Conservation (phyloP, 1,140 invertebrate genomes). For the Drosophila murphyi region DNA sequence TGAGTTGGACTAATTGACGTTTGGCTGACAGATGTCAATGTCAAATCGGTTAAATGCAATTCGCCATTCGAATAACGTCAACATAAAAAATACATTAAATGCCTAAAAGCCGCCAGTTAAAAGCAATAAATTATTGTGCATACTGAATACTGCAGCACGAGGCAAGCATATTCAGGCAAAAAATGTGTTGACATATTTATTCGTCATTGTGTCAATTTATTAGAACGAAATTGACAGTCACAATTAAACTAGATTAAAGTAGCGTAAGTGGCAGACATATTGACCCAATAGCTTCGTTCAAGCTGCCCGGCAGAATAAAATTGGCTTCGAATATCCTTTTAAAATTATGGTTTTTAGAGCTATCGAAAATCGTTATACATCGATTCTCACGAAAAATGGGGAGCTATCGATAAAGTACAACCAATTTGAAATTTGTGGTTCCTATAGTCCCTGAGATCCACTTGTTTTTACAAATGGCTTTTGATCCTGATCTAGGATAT, state of each 20-base stretch:
- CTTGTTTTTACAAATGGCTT: too few species aligned
- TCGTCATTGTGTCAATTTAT: slow-evolving; percentile 40
- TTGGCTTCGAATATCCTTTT: too few species aligned
- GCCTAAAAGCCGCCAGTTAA: slow-evolving; percentile 21
- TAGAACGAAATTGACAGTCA: background rate
- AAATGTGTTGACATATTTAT: background rate
- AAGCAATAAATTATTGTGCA: slow-evolving; percentile 15
- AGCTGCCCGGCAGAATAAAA: too few species aligned
- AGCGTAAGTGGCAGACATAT: too few species aligned
- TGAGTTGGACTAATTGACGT: slow-evolving; percentile 65
- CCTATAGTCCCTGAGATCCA: too few species aligned
- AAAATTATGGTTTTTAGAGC: too few species aligned
- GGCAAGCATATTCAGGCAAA: slow-evolving; percentile 5
- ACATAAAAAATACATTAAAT: slow-evolving; percentile 46
- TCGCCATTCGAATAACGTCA: slow-evolving; percentile 56
- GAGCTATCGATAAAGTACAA: too few species aligned
- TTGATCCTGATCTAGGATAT: too few species aligned
- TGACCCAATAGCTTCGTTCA: too few species aligned
- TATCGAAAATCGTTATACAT: too few species aligned
- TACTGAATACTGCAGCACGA: slow-evolving; percentile 2
- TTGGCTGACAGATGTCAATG: slow-evolving; percentile 61
- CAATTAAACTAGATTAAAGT: background rate
- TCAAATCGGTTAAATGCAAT: slow-evolving; percentile 68
- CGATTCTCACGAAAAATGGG: too few species aligned
- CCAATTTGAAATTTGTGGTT: too few species aligned